These are phyloP conservation scores for Trogon melanurus DNA, from an alignment of 2,113 vertebrate genomes.

Conservation along the genomic window DNA sequence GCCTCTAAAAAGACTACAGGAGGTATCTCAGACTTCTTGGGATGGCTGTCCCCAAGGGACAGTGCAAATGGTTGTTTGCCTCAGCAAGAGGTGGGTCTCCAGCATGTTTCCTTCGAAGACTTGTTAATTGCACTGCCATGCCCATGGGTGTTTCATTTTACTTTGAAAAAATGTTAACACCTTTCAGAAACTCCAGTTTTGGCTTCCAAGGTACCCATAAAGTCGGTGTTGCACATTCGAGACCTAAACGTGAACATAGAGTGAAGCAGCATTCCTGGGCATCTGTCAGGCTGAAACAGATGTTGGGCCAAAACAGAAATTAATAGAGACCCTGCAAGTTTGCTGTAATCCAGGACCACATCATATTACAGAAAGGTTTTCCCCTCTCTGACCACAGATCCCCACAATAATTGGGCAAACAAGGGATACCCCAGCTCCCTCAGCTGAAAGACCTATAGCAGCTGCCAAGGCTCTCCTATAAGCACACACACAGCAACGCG, in stretches of 20 bases:
- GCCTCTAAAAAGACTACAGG: background rate
- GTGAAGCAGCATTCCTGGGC: background rate
- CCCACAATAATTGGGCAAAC: background rate
- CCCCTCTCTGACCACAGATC: background rate
- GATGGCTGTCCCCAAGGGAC: background rate
- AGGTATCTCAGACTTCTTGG: background rate
- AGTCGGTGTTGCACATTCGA: background rate
- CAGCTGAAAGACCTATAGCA: background rate
- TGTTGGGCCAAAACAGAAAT: conserved; percentile 1
- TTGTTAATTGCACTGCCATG: background rate
- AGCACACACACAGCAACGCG: background rate
- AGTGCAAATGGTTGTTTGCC: background rate
- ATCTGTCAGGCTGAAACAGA: background rate
- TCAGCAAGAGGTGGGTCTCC: background rate
- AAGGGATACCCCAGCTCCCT: background rate
- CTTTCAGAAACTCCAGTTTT: background rate
- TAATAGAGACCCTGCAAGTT: background rate
- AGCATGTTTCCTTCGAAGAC: background rate
- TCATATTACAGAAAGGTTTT: background rate
- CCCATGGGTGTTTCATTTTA: background rate
- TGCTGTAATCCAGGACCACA: background rate
- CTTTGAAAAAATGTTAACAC: background rate
- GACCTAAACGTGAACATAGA: background rate
- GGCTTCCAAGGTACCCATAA: background rate
- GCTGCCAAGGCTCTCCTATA: background rate